Base-by-base conservation (phyloP, 1,140 invertebrate species). In the Sycophaga agraensis region DNA sequence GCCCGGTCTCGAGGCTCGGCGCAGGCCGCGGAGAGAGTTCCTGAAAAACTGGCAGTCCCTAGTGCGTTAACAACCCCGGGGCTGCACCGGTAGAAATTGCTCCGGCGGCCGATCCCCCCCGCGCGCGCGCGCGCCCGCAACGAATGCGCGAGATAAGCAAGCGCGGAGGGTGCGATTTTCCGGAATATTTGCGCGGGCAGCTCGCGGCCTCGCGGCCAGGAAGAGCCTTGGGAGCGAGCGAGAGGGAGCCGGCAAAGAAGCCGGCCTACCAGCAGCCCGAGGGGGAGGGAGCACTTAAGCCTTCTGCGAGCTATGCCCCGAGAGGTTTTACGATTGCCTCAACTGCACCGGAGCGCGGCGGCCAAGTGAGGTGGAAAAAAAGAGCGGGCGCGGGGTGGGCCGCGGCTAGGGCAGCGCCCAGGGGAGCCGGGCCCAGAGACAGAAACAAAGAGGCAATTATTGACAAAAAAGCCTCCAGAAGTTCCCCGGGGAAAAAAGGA, bases 371-470 rank as follows among this genome's bases (percentile, higher is more conserved):
- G 43, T 17, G 9, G 31, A 56, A 40, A 46, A 34, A 46, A 35
- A 28, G 24, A 56, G 22, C 5, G 14, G 43, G 39, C 28, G 14
- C 19, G 37, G 43, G 2, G 54, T 45, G 40, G 4, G 37, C 5
- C n/a, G 51, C 26, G 8, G 34, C n/a, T n/a, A 46, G 55, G 49
- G 45, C 34, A n/a, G 19, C 21, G n/a, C 45, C n/a, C n/a, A n/a
- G 26, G 37, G 14, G 21, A 24, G 12, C 28, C 26, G 7, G 26
- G 28, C 31, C 26, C 22, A 59, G 39, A 50, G 48, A 59, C 14
- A 51, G 46, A 40, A 60, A 53, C 49, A 46, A 53, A 60, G 58
- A 53, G 50, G 49, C 49, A 60, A 60, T 60, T 60, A 60, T 60
- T 46, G 31, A 37, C 28, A 60, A 60, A 60, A 51, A 60, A 58